Base-by-base conservation (phyloP, 2,113 vertebrate genomes). In the Aphyosemion australe region DNA sequence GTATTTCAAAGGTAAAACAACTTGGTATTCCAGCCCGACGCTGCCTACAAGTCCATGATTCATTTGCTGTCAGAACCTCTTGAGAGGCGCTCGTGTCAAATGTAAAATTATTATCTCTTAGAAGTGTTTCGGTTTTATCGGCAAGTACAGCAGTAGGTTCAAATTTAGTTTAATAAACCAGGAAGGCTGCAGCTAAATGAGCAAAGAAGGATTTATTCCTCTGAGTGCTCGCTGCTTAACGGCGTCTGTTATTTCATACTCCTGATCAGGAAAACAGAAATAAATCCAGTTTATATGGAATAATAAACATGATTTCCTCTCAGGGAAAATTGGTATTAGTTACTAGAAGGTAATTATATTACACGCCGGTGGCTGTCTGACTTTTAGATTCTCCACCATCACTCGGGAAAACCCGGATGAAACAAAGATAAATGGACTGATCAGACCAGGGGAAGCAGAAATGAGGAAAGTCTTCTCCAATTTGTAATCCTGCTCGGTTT, bases 11-110 rank as follows among this genome's bases (percentile, higher is more conserved):
- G 50, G 26, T 70, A 42, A 58, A 46, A 19, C 53, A 60, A 31
- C 16, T 66, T 73, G 4, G 43, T 66, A 76, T 79, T 83, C 69
- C 60, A 21, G 31, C 34, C 48, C 49, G 53, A 34, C 15, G 6
- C 32, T 74, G n/a, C 50, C 39, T 8, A 8, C 42, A 43, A 48
- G 37, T 47, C 48, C 55, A 50, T 69, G 65, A 72, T 64, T 76
- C 65, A 58, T 56, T 47, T 50, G n/a, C 51, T 65, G 51, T 54
- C 49, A 49, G 52, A 46, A 50, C 50, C 41, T 68, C 19, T 6
- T 48, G 59, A 37, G 55, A 67, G 41, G 41, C 21, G 45, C 47
- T 60, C 3, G 26, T 34, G 19, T 64, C 69, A 47, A 69, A 53
- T 49, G 51, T 46, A 49, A 68, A 64, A 50, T 59, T 57, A n/a